Conservation (phyloP, 2,888 invertebrate species). For the Nebria salina region DNA sequence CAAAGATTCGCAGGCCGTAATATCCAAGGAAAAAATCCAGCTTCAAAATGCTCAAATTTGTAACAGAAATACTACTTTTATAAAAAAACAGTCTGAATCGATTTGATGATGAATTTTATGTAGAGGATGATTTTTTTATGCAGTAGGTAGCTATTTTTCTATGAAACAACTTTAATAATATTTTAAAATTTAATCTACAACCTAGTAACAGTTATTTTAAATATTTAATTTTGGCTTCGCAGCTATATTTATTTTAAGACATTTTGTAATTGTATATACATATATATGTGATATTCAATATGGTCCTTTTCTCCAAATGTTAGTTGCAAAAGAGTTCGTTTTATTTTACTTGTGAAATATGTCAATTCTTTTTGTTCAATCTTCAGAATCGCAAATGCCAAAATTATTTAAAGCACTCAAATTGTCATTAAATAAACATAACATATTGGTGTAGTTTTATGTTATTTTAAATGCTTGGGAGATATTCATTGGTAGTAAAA, state of each 20-base stretch:
- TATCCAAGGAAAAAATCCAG: too few species aligned
- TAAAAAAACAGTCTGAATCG: too few species aligned
- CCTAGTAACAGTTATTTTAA: constrained; percentile 44
- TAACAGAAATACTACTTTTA: too few species aligned
- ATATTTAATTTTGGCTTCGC: constrained; percentile 42
- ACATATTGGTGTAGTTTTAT: neutral
- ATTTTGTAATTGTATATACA: constrained; percentile 33
- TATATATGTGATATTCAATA: neutral
- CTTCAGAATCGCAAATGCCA: neutral
- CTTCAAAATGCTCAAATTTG: too few species aligned
- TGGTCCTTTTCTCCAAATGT: neutral
- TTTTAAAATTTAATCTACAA: constrained; percentile 14
- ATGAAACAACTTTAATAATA: neutral
- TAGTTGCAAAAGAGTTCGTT: neutral
- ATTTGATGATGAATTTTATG: too few species aligned
- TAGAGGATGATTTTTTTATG: too few species aligned
- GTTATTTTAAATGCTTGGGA: neutral
- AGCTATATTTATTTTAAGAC: constrained; percentile 43
- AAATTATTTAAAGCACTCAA: neutral
- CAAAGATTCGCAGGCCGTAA: too few species aligned
- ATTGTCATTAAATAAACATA: neutral
- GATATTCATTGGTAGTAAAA: constrained; percentile 28
- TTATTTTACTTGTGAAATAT: neutral
- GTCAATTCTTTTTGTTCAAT: neutral
- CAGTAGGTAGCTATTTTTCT: neutral